Base-by-base conservation (phyloP, 2,797 vertebrate genomes). In the Otolemur crassicaudatus region DNA sequence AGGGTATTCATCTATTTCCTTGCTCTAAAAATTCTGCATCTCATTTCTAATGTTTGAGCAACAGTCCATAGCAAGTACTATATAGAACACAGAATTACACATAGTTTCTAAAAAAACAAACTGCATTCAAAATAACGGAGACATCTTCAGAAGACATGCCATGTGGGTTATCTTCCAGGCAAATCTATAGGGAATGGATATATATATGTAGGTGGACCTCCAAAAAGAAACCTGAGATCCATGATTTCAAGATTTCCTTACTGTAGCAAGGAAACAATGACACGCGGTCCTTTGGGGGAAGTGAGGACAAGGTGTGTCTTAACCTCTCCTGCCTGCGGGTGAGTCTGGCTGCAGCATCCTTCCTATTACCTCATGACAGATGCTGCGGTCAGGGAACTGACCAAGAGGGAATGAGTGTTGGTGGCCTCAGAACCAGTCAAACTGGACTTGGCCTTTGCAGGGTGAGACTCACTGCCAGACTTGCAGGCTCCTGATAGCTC, bases 1-100 rank as follows among this genome's bases (percentile, higher is more conserved):
- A 87, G 46, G 80, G 19, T 34, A 67, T 23, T 82, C 43, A 65
- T 3, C 1, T 4, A 67, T 11, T 77, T 84, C 76, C 80, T 88
- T 80, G 19, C 85, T 43, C 67, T 34, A 56, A 86, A 95, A 79
- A 83, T 43, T 70, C 34, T 73, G 2, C 46, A 37, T 53, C 80
- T 96, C 46, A 43, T 56, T 63, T 82, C 70, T 90, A 65, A 76
- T 20, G 22, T 69, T 84, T 91, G 70, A 34, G 72, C 46, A 90
- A 53, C 19, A 49, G 70, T 82, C 76, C 84, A 27, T 81, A 60
- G 34, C 70, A 93, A 96, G 87, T 46, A 61, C 0, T 63, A 13
- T 43, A 3, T 10, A 92, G 25, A 92, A 95, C 14, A 88, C 58
- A 84, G 70, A 96, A 81, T 63, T 40, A 43, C 17, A 75, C 4